Evolutionary conservation across 2,797 vertebrate species (phyloP).

Genomic region (Sphenopsis melanotis): DNA sequence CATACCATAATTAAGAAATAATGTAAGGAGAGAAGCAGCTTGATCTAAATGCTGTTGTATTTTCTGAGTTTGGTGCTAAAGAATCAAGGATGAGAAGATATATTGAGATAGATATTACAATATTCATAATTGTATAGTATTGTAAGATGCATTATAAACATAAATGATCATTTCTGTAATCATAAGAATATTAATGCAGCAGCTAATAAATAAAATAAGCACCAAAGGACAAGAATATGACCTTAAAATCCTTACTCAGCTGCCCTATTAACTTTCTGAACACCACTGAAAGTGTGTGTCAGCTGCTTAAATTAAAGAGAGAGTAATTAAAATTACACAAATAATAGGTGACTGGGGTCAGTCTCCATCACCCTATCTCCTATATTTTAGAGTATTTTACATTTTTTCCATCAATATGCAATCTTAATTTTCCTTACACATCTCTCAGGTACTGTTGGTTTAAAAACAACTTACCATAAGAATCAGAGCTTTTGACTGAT

Average conservation of each 20-base stretch:
- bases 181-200: conserved; percentile 24
- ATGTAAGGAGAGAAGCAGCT: conserved; percentile 26
- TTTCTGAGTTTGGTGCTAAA: background rate
- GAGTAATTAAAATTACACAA: conserved; percentile 75
- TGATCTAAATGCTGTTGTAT: conserved; percentile 15
- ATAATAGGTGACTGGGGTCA: conserved; percentile 70
- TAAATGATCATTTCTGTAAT: conserved; percentile 43
- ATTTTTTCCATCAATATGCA: conserved; percentile 73
- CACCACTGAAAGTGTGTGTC: conserved; percentile 65
- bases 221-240: conserved; percentile 55
- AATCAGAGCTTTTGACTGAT: background rate
- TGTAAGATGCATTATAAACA: conserved; percentile 41
- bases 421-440: conserved; percentile 52
- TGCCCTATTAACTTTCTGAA: conserved; percentile 73
- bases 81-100: background rate
- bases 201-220: conserved; percentile 63
- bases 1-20: conserved; percentile 68
- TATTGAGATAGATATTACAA: conserved; percentile 2
- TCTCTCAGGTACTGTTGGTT: conserved; percentile 29
- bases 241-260: conserved; percentile 71
- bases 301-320: conserved; percentile 69
- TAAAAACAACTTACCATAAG: background rate
- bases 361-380: conserved; percentile 55
- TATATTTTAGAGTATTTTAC: conserved; percentile 65
- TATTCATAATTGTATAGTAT: background rate